Base-by-base conservation (phyloP, 2,113 vertebrate genomes). In the Paralichthys olivaceus region DNA sequence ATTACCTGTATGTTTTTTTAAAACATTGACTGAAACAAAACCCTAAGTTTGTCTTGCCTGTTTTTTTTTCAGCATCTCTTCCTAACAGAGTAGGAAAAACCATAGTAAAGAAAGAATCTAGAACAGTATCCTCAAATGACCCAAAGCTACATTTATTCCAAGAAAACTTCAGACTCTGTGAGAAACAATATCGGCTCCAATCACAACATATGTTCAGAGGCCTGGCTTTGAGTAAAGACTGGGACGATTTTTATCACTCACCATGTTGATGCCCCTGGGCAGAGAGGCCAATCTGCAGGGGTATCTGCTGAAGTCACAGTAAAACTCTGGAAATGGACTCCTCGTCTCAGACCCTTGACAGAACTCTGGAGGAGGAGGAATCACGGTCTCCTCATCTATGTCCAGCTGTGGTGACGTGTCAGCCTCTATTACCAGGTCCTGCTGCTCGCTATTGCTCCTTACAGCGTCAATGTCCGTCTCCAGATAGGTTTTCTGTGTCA, bases 381-480 rank as follows among this genome's bases (percentile, higher is more conserved):
- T 86, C 34, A 85, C n/a, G 32, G 53, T 43, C n/a, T 53, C 40
- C n/a, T 84, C 78, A 0, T 84, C 81, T 40, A 34, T 74, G n/a
- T 85, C 86, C 60, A 57, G 67, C 59, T 40, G 70, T 1, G 26
- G 43, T 0, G 15, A n/a, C 0, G 37, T 51, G 47, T 85, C 78
- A 40, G 15, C 70, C 75, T 81, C 75, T 26, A 47, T 60, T 59
- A 83, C 72, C 25, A 26, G 32, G 14, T 88, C 68, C 9, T 77
- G 83, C 19, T 63, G 51, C 51, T 75, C 63, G 19, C 90, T 59
- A 0, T 91, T 86, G 23, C 57, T 91, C 86, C 90, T 92, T 53
- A 94, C 83, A 2, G 74, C 72, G 37, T 95, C 93, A 5, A 94
- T 84, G 76, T 95, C 93, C 1, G 80, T 90, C 81, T 96, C 93